Evolutionary conservation across 2,888 invertebrate genomes (phyloP).

Genomic region (Danaus chrysippus): DNA sequence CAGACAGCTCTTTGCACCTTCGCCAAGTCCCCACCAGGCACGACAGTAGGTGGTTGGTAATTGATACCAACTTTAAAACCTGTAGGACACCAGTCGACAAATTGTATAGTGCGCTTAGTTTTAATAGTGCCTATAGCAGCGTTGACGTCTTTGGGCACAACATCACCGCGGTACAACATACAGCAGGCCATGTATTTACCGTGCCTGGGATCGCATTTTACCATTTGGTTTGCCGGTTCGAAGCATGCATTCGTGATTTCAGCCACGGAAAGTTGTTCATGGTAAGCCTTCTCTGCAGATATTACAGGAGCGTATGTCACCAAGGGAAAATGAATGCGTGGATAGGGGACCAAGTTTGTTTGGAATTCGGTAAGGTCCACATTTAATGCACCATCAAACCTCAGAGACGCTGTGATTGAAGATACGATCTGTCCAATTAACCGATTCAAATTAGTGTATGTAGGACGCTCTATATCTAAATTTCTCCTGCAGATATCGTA

Average conservation of each 20-base stretch:
- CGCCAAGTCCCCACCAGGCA: slow-evolving; percentile 94
- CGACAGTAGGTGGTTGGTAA: slow-evolving; percentile 92
- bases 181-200: slow-evolving; percentile 98
- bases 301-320: slow-evolving; percentile 95
- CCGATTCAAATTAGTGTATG: slow-evolving; percentile 97
- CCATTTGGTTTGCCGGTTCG: slow-evolving; percentile 97
- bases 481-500: slow-evolving; percentile 95
- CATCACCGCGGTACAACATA: slow-evolving; percentile 96
- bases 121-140: slow-evolving; percentile 96
- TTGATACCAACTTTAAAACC: slow-evolving; percentile 90
- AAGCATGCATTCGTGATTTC: slow-evolving; percentile 97
- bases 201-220: slow-evolving; percentile 93
- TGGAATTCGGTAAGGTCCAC: slow-evolving; percentile 97
- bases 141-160: slow-evolving; percentile 96
- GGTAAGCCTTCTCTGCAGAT: slow-evolving; percentile 95
- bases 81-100: slow-evolving; percentile 95
- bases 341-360: slow-evolving; percentile 95
- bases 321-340: slow-evolving; percentile 95
- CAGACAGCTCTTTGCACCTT: slow-evolving; percentile 97
- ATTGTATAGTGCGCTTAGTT: slow-evolving; percentile 94
- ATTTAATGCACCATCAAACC: slow-evolving; percentile 94
- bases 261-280: slow-evolving; percentile 93
- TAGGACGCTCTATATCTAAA: slow-evolving; percentile 95
- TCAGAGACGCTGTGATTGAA: slow-evolving; percentile 93
- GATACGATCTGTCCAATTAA: slow-evolving; percentile 96